These are phyloP conservation scores for Nautilus pompilius DNA, from an alignment of 1,140 invertebrate genomes.

Conservation along the genomic window DNA sequence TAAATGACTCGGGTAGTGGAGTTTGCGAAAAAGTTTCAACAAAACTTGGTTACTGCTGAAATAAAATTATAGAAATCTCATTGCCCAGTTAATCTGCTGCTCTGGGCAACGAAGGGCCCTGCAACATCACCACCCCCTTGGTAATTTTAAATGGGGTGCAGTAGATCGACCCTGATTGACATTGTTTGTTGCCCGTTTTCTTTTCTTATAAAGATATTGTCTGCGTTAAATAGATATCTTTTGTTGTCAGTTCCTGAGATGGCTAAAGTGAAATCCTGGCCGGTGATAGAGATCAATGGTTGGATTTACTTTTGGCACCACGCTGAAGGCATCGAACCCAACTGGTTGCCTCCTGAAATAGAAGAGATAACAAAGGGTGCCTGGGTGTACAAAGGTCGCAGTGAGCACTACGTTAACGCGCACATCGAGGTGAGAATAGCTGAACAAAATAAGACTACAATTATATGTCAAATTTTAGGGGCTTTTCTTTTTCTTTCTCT, in stretches of 20 bases:
- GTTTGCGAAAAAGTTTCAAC: no score
- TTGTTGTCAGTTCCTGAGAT: constrained; percentile 50
- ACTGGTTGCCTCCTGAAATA: constrained; percentile 67
- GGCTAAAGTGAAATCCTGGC: constrained; percentile 64
- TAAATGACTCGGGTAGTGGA: no score
- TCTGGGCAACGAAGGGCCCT: no score
- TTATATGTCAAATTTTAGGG: no score
- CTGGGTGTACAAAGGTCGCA: constrained; percentile 69
- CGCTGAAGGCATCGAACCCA: constrained; percentile 67
- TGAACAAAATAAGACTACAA: not conserved
- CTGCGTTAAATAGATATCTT: not conserved
- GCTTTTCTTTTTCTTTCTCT: no score
- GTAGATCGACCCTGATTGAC: no score
- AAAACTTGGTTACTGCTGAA: no score
- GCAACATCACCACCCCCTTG: no score
- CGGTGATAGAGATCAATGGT: constrained; percentile 67
- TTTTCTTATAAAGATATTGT: not conserved
- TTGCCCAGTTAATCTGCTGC: no score
- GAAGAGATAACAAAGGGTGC: constrained; percentile 59
- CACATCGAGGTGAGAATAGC: constrained; percentile 51
- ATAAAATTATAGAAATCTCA: no score
- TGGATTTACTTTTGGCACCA: constrained; percentile 83
- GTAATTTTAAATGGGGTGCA: no score
- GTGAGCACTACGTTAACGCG: constrained; percentile 69
- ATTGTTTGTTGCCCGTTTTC: no score